phyloP scores from a whole-genome alignment of 2,888 invertebrate genomes.

The Listrodromus nycthemerus region DNA sequence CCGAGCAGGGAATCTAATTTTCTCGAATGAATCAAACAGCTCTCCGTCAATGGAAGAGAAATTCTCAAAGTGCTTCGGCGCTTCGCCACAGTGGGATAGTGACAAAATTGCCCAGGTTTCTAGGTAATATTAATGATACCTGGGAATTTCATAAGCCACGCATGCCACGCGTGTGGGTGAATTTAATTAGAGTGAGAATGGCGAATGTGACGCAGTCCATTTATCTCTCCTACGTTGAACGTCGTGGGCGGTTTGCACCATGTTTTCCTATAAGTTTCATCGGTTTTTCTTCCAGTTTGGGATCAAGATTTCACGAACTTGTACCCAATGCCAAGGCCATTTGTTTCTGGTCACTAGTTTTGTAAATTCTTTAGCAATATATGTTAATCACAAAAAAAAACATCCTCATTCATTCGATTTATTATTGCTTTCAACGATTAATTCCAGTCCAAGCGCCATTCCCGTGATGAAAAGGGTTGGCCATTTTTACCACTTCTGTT shows the following conservation, averaged over 20 bases:
- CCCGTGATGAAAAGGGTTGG: no score
- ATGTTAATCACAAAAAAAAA: no score
- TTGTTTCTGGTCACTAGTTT: no score
- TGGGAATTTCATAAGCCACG: background rate
- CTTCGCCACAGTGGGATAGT: background rate
- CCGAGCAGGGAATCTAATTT: background rate
- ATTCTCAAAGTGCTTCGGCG: background rate
- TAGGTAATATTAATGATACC: background rate
- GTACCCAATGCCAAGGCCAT: slow-evolving; percentile 3
- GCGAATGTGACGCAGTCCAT: no score
- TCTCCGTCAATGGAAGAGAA: slow-evolving; percentile 5
- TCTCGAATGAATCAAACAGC: background rate
- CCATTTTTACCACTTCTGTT: no score
- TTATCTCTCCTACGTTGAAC: no score
- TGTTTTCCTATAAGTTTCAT: background rate
- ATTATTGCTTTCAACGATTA: no score
- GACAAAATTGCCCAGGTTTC: background rate
- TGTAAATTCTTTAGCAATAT: no score
- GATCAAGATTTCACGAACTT: slow-evolving; percentile 48
- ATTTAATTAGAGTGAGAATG: background rate
- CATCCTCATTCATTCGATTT: no score
- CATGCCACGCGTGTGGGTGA: background rate
- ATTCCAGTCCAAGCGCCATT: no score
- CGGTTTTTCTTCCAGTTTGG: background rate
- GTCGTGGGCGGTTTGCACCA: no score